phyloP scores from a whole-genome alignment of 2,113 vertebrate genomes.

The Sceloporus undulatus region DNA sequence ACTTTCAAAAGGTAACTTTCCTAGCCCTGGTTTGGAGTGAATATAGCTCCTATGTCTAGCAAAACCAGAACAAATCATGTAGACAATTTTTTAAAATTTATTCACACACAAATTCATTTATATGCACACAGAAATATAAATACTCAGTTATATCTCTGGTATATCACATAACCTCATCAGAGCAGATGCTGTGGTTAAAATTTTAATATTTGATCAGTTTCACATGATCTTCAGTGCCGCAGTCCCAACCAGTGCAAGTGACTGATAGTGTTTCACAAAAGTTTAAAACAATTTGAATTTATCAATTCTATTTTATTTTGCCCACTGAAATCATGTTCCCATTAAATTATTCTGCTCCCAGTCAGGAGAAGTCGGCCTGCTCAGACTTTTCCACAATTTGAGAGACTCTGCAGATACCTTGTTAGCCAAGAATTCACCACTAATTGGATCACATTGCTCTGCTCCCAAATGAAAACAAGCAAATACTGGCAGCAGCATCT shows the following conservation, averaged over 20 bases:
- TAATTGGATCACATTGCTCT: constrained; percentile 64
- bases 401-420: constrained; percentile 2
- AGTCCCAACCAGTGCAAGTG: neutral
- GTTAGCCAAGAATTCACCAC: constrained; percentile 56
- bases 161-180: neutral
- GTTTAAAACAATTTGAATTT: too few species aligned
- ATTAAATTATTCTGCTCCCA: neutral
- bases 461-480: constrained; percentile 63
- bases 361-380: neutral
- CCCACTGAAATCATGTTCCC: neutral
- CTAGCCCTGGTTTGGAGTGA: neutral
- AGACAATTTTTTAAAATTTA: neutral
- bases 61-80: neutral
- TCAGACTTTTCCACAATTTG: neutral
- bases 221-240: neutral
- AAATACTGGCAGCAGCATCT: constrained; percentile 63
- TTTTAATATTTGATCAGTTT: neutral
- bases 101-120: neutral
- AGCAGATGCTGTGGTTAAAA: neutral
- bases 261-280: neutral
- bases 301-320: too few species aligned
- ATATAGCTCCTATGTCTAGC: neutral
- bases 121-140: neutral
- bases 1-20: too few species aligned
- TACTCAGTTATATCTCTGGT: neutral